Evolutionary conservation across 2,888 invertebrate genomes (phyloP), one percentile per base, ranked within the genome.

Genomic region (Phaonia tiefii): DNA sequence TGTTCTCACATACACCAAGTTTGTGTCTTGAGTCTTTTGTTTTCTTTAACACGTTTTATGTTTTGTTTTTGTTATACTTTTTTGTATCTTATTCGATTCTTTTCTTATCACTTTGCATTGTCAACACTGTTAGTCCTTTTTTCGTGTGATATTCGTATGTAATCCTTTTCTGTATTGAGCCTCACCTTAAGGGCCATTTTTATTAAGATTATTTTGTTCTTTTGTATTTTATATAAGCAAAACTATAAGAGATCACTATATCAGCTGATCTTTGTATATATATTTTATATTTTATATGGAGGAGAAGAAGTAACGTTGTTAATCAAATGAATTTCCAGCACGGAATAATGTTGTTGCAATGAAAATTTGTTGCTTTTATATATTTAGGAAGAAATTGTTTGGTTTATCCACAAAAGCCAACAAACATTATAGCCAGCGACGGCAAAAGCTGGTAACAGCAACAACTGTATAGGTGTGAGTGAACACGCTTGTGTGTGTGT

Each of bases 331-430:
- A 89, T 89, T 89, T 90, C 88, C 88, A 90, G 88, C 87, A 90
- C 88, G 90, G 91, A 91, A 90, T 91, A 89, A 90, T 91, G 86
- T 88, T 86, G 87, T 85, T 89, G 85, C 88, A 89, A 87, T 87
- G 85, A 87, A 87, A 87, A 87, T 85, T 85, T 84, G 87, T 85
- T 84, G 89, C 91, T 91, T 91, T 90, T 91, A 91, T 91, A 91
- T 90, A 88, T 86, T 90, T 88, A 88, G 90, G 89, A 91, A 90
- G 90, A 91, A 91, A 91, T 91, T 89, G 86, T 86, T 84, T 84
- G 84, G 70, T 83, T 78, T 78, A 81, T 71, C 70, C 70, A 74
- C 73, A 3, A 74, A 79, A 82, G 71, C 73, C 75, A 79, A 20
- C 75, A 69, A 79, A 82, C 60, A 72, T 76, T 66, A n/a, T n/a